phyloP scores from a whole-genome alignment of 1,140 invertebrate genomes.

The Daktulosphaira vitifoliae region DNA sequence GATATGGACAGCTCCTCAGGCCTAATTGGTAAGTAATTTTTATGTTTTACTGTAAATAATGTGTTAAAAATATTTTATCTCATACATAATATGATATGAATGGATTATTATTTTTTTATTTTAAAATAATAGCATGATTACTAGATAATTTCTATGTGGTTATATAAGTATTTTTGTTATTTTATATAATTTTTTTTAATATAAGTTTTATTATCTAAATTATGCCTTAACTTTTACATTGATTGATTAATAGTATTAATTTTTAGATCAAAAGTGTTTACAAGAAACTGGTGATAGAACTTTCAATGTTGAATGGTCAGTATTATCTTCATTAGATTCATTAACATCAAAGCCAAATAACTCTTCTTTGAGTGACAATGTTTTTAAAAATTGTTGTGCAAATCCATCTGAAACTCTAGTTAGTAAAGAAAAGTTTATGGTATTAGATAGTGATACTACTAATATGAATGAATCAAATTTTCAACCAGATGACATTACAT shows the following conservation, averaged over 20 bases:
- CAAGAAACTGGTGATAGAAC: not conserved
- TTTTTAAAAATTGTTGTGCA: not conserved
- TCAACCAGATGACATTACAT: not conserved
- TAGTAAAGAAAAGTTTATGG: constrained; percentile 10
- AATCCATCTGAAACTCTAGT: constrained; percentile 11
- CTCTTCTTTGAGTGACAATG: not conserved
- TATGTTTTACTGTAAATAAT: not conserved
- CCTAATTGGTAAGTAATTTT: not conserved
- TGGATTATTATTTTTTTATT: too few relatives aligned
- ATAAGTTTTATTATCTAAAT: too few relatives aligned
- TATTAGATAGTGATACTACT: not conserved
- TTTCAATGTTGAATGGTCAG: constrained; percentile 11
- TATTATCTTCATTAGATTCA: not conserved
- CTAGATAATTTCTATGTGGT: too few relatives aligned
- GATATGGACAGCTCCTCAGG: not conserved
- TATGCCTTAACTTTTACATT: too few relatives aligned
- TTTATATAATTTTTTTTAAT: too few relatives aligned
- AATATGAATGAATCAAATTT: not conserved
- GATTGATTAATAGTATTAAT: not conserved
- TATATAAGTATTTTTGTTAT: too few relatives aligned
- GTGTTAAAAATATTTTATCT: not conserved
- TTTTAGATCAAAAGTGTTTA: constrained; percentile 4
- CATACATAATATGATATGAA: not conserved
- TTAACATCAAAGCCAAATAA: not conserved
- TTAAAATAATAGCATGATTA: too few relatives aligned